phyloP scores from a whole-genome alignment of 2,888 invertebrate genomes.

The Cecidostiba fungosa region DNA sequence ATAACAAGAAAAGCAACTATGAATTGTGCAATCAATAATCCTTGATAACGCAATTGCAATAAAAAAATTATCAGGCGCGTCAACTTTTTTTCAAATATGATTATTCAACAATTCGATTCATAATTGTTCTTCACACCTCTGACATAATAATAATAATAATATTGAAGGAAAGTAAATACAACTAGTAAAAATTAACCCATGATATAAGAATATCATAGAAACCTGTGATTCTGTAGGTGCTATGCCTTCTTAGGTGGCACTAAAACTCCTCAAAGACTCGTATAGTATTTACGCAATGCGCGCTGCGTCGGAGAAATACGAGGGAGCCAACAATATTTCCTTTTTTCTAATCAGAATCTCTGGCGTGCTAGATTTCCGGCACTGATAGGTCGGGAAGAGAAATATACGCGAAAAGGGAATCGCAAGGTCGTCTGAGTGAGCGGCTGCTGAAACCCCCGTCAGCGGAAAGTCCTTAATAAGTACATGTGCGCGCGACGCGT shows the following conservation, averaged over 20 bases:
- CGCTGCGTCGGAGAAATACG: constrained; percentile 15
- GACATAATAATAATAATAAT: too few relatives aligned
- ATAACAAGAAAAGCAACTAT: too few relatives aligned
- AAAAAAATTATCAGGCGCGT: too few relatives aligned
- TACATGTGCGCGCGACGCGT: constrained; percentile 21
- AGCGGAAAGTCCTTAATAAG: constrained; percentile 62
- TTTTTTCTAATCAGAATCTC: constrained; percentile 50
- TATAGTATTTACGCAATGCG: constrained; percentile 38
- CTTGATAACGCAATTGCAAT: too few relatives aligned
- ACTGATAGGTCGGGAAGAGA: constrained; percentile 38
- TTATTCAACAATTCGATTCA: too few relatives aligned
- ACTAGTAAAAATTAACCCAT: neutral
- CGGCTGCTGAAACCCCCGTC: constrained; percentile 32
- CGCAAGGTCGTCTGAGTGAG: constrained; percentile 55
- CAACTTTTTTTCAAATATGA: too few relatives aligned
- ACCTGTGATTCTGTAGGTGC: neutral
- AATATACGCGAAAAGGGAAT: constrained; percentile 61
- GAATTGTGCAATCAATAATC: too few relatives aligned
- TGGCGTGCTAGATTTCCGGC: constrained; percentile 53
- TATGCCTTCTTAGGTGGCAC: neutral
- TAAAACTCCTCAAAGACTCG: neutral
- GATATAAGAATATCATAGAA: neutral
- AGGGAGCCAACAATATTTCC: constrained; percentile 29
- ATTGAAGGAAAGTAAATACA: too few relatives aligned
- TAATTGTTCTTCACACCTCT: too few relatives aligned